Conservation (phyloP, 2,113 vertebrate genomes). For the Triplophysa tibetana region DNA sequence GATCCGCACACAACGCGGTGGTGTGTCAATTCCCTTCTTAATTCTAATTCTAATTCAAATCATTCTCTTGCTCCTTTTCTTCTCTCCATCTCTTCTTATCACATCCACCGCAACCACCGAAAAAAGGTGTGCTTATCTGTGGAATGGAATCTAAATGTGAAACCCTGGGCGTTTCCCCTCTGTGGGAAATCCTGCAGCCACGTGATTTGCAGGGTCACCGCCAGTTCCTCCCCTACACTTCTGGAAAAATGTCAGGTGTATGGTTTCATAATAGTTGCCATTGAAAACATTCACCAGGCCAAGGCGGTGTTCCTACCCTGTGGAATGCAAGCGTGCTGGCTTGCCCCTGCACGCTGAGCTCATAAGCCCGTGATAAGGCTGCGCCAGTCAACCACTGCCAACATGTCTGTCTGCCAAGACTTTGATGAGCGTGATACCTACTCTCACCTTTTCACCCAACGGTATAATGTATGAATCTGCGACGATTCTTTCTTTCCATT, state of each 20-base stretch:
- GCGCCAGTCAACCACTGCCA: constrained; percentile 57
- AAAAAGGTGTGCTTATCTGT: constrained; percentile 27
- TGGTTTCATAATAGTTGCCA: constrained; percentile 41
- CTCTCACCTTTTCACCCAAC: constrained; percentile 52
- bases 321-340: constrained; percentile 51
- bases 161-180: constrained; percentile 18
- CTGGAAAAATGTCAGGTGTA: constrained; percentile 47
- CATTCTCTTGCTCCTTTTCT: constrained; percentile 7
- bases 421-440: constrained; percentile 56
- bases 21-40: constrained; percentile 55
- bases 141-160: constrained; percentile 14
- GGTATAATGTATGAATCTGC: constrained; percentile 20
- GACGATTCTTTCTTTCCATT: neutral
- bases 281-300: constrained; percentile 49
- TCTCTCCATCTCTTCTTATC: constrained; percentile 4
- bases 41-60: constrained; percentile 59
- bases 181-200: constrained; percentile 17
- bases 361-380: constrained; percentile 58
- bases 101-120: neutral
- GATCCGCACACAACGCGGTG: constrained; percentile 35
- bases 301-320: constrained; percentile 39
- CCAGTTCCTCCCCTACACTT: constrained; percentile 32
- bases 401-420: constrained; percentile 53
- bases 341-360: constrained; percentile 57
- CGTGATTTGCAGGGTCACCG: constrained; percentile 32